These are phyloP conservation scores for Sebastes reedi DNA, from an alignment of 2,797 vertebrate species.

Conservation along the genomic window DNA sequence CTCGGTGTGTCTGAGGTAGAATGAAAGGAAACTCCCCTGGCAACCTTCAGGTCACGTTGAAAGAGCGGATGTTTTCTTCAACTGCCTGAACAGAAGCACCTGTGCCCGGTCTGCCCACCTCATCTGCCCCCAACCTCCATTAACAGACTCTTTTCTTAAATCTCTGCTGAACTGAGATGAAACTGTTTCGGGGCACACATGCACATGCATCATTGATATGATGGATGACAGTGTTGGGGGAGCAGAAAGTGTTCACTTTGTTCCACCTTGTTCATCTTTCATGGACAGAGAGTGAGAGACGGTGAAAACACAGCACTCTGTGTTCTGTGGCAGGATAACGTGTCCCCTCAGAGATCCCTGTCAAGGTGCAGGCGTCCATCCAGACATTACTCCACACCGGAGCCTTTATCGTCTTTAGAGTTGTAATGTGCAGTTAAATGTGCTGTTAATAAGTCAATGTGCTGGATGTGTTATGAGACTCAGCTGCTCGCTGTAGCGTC, in stretches of 20 bases:
- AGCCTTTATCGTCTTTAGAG: background rate
- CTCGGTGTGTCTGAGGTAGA: constrained; percentile 35
- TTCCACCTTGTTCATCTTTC: constrained; percentile 28
- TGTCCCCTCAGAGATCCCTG: background rate
- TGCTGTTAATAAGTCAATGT: constrained; percentile 23
- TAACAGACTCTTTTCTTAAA: constrained; percentile 1
- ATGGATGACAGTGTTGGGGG: background rate
- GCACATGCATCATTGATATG: constrained; percentile 23
- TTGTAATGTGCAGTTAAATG: background rate
- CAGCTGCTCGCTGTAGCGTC: constrained; percentile 27
- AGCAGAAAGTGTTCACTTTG: constrained; percentile 12
- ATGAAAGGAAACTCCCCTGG: constrained; percentile 35
- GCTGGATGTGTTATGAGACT: constrained; percentile 3
- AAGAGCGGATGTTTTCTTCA: constrained; percentile 28
- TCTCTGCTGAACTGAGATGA: constrained; percentile 10
- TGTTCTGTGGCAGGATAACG: background rate
- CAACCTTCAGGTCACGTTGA: constrained; percentile 50
- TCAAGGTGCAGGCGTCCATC: constrained; percentile 8
- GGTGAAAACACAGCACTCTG: background rate
- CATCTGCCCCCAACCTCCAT: background rate
- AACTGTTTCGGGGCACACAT: background rate
- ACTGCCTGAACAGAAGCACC: background rate
- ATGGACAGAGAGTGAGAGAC: constrained; percentile 13
- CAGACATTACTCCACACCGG: background rate
- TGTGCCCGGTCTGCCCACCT: background rate